Conservation (phyloP, 2,797 vertebrate genomes). For the Syncerus caffer region DNA sequence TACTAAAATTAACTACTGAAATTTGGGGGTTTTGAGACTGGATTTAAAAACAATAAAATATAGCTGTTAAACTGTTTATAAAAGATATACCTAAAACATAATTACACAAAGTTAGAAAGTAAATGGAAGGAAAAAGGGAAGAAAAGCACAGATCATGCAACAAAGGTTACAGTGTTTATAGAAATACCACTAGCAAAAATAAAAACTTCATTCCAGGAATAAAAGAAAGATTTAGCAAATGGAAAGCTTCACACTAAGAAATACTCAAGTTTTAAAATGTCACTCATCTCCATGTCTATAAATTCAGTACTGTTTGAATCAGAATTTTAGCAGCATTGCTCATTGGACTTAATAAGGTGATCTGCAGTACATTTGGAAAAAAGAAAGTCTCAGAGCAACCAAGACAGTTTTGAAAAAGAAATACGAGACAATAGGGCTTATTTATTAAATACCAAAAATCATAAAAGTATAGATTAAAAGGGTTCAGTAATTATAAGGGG, state of each 20-base stretch:
- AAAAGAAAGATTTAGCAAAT: background rate
- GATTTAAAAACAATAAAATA: background rate
- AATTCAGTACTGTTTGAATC: background rate
- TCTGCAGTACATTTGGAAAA: background rate
- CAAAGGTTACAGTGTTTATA: background rate
- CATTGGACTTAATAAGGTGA: background rate
- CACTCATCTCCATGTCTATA: background rate
- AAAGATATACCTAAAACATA: background rate
- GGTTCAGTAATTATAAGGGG: background rate
- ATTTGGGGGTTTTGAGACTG: background rate
- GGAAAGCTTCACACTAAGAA: background rate
- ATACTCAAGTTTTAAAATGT: background rate
- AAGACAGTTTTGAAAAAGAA: background rate
- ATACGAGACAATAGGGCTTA: background rate
- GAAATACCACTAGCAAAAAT: background rate
- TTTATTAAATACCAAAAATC: background rate
- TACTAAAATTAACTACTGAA: background rate
- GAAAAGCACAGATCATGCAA: background rate
- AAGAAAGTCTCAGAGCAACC: background rate
- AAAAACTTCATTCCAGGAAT: background rate
- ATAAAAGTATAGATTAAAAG: background rate
- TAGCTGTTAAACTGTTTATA: background rate
- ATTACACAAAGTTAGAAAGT: background rate
- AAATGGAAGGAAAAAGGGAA: background rate
- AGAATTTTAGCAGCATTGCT: background rate